Conservation (phyloP, 2,888 invertebrate species). For the Drosophila neoperkinsi region DNA sequence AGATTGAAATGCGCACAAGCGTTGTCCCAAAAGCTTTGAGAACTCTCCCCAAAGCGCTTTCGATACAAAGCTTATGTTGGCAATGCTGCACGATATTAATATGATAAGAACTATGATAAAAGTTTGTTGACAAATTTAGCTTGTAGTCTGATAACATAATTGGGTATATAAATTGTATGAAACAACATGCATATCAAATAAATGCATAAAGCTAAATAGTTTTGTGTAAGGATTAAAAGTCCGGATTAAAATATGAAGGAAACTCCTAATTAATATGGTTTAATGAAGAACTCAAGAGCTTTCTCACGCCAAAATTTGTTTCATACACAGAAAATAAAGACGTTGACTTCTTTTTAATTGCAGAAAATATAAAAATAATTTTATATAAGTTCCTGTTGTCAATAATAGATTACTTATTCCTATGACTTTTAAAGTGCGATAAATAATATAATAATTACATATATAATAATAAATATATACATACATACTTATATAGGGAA, state of each 20-base stretch:
- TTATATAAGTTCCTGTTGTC: no score
- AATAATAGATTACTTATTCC: no score
- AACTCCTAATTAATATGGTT: background rate
- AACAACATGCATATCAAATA: background rate
- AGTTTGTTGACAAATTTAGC: conserved; percentile 5
- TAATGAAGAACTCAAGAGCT: background rate
- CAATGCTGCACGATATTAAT: conserved; percentile 18
- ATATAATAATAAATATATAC: background rate
- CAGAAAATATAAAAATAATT: background rate
- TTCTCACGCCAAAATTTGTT: background rate
- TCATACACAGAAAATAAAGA: background rate
- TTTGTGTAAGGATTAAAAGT: background rate
- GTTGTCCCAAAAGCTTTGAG: conserved; percentile 18
- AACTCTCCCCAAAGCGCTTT: background rate
- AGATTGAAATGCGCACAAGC: background rate
- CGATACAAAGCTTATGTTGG: background rate
- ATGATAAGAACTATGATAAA: conserved; percentile 30
- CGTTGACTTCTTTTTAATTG: background rate
- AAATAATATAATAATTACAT: background rate
- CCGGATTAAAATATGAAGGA: background rate
- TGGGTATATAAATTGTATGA: conserved; percentile 3
- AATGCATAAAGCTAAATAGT: background rate
- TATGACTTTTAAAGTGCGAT: background rate
- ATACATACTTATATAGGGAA: background rate
- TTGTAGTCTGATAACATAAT: background rate